These are phyloP conservation scores for Peromyscus californicus DNA, from an alignment of 2,113 vertebrate species.

Conservation along the genomic window DNA sequence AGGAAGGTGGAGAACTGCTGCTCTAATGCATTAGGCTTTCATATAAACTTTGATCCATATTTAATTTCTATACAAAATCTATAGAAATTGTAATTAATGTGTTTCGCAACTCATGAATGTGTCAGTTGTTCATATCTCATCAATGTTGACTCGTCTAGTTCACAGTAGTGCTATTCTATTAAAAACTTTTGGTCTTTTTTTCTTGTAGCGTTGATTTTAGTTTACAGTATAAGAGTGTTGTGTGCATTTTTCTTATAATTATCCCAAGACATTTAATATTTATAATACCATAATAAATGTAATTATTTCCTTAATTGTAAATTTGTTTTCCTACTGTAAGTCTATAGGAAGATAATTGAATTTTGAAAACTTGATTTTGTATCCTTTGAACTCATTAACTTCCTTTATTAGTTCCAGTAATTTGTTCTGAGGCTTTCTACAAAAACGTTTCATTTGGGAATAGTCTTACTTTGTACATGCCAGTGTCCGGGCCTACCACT, in stretches of 20 bases:
- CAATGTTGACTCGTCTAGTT: not conserved
- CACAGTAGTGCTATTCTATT: not conserved
- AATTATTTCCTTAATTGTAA: constrained; percentile 35
- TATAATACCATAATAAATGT: not conserved
- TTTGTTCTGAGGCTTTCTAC: constrained; percentile 1
- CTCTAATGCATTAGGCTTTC: not conserved
- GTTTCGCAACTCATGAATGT: not conserved
- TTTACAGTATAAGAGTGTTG: not conserved
- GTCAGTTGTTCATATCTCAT: not conserved
- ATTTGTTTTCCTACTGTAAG: not conserved
- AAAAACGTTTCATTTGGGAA: not conserved
- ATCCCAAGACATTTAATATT: not conserved
- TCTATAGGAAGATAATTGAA: not conserved
- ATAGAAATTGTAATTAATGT: not conserved
- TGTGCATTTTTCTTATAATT: not conserved
- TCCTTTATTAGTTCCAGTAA: constrained; percentile 6
- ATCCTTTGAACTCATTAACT: constrained; percentile 42
- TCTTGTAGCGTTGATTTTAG: not conserved
- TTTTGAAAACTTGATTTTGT: constrained; percentile 5
- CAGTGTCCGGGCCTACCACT: not conserved
- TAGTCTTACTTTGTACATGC: not conserved
- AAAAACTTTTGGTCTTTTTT: not conserved
- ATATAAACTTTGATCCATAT: not conserved
- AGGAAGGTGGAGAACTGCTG: not conserved
- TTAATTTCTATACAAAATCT: not conserved